Percentiles rank a stretch among this genome's conserved stretches.
These are phyloP conservation scores for Megalurothrips usitatus DNA, from an alignment of 2,888 invertebrate species.

Conservation along the genomic window DNA sequence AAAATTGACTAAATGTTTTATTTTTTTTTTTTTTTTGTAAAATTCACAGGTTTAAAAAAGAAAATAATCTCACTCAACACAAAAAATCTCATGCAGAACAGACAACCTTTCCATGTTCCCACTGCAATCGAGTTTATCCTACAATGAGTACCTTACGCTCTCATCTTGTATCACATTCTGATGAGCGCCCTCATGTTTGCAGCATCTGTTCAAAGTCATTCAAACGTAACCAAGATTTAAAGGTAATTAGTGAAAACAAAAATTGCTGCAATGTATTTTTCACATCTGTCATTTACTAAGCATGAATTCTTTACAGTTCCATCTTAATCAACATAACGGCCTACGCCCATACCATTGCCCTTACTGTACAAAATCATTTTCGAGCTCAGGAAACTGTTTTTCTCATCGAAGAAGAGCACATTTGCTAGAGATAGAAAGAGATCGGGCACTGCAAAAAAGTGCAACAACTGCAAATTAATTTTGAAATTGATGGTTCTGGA, in stretches of 20 bases:
- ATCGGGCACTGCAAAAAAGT: background rate
- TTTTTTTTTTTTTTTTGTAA: conserved; percentile 40
- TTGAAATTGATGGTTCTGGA: no score
- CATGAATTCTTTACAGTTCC: conserved; percentile 53
- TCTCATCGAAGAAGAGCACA: conserved; percentile 69
- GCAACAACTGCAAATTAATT: background rate
- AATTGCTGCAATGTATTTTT: background rate
- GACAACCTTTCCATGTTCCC: conserved; percentile 55
- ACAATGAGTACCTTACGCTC: conserved; percentile 63
- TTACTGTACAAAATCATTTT: conserved; percentile 66
- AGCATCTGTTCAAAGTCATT: conserved; percentile 65
- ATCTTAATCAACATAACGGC: conserved; percentile 71
- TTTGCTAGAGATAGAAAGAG: conserved; percentile 51
- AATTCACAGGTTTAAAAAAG: conserved; percentile 57
- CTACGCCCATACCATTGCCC: conserved; percentile 68
- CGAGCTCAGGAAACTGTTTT: conserved; percentile 69
- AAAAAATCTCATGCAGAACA: conserved; percentile 58
- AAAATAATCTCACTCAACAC: conserved; percentile 59
- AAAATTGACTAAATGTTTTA: background rate
- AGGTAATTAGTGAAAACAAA: conserved; percentile 48
- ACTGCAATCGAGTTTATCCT: conserved; percentile 66
- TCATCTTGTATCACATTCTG: conserved; percentile 66
- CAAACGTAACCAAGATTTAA: conserved; percentile 68
- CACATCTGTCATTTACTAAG: background rate
- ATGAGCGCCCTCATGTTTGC: conserved; percentile 63